These are phyloP conservation scores for Plagodis dolabraria DNA, from an alignment of 2,888 invertebrate species.

Conservation along the genomic window DNA sequence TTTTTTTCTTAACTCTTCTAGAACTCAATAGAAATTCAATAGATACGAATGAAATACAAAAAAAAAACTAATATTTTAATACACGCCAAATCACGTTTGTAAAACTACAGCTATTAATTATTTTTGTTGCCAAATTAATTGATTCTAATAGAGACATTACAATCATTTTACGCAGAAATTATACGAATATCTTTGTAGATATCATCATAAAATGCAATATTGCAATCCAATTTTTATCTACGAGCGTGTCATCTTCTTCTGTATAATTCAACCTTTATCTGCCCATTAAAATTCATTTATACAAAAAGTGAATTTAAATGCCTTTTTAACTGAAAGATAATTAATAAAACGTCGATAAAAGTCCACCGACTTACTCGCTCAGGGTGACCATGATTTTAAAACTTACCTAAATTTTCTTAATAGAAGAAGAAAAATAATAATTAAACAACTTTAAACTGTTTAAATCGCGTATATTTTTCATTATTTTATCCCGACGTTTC, in stretches of 20 bases:
- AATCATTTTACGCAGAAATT: constrained; percentile 19
- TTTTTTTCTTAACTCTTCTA: no score
- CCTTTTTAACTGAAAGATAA: constrained; percentile 44
- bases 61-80: no score
- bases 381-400: constrained; percentile 8
- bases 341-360: constrained; percentile 47
- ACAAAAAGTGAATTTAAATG: constrained; percentile 39
- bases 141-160: constrained; percentile 5
- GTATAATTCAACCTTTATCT: constrained; percentile 26
- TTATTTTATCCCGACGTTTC: no score
- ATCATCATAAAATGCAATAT: neutral
- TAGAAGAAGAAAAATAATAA: no score
- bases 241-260: constrained; percentile 14
- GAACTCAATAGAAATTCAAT: no score
- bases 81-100: no score
- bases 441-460: no score
- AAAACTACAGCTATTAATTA: no score
- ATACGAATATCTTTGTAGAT: constrained; percentile 19
- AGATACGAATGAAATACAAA: no score
- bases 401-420: no score
- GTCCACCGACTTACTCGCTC: constrained; percentile 45
- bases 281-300: constrained; percentile 38
- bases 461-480: no score
- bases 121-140: neutral
- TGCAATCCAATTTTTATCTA: constrained; percentile 6